phyloP scores from a whole-genome alignment of 2,888 invertebrate species.

The Nomada goodeniana region DNA sequence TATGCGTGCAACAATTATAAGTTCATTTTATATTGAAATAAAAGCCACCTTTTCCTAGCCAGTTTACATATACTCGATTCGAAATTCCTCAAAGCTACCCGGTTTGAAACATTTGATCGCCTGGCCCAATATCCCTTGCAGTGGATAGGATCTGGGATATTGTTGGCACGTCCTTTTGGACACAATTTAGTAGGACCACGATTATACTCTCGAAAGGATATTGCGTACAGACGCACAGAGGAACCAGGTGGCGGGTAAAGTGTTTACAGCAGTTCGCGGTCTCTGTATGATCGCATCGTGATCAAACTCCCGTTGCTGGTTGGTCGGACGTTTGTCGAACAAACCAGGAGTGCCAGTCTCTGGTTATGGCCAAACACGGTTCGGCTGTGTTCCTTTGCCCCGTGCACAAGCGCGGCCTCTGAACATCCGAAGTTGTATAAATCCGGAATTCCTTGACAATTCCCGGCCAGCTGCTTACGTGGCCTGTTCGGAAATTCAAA shows the following conservation, averaged over 20 bases:
- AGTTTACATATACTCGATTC: too few relatives aligned
- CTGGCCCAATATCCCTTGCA: constrained; percentile 24
- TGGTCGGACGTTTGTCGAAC: constrained; percentile 56
- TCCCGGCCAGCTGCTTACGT: constrained; percentile 21
- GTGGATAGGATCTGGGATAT: constrained; percentile 15
- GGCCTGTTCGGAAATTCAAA: constrained; percentile 12
- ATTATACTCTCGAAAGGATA: constrained; percentile 26
- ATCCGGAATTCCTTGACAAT: constrained; percentile 23
- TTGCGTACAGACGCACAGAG: constrained; percentile 23
- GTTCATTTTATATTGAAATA: too few relatives aligned
- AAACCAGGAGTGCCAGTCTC: constrained; percentile 52
- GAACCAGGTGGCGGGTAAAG: constrained; percentile 31
- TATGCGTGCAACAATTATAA: too few relatives aligned
- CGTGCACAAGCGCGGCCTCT: background rate
- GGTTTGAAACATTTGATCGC: background rate
- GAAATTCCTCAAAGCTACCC: background rate
- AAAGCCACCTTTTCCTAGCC: too few relatives aligned
- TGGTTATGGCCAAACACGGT: constrained; percentile 63
- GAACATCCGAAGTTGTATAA: constrained; percentile 22
- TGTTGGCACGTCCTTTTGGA: constrained; percentile 20
- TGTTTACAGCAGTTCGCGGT: constrained; percentile 33
- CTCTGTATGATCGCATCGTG: constrained; percentile 32
- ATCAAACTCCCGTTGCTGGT: constrained; percentile 48
- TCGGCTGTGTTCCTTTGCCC: constrained; percentile 38
- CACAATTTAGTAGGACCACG: constrained; percentile 23